Evolutionary conservation across 2,888 invertebrate genomes (phyloP).

Genomic region (Melikaiella ostensackeni): DNA sequence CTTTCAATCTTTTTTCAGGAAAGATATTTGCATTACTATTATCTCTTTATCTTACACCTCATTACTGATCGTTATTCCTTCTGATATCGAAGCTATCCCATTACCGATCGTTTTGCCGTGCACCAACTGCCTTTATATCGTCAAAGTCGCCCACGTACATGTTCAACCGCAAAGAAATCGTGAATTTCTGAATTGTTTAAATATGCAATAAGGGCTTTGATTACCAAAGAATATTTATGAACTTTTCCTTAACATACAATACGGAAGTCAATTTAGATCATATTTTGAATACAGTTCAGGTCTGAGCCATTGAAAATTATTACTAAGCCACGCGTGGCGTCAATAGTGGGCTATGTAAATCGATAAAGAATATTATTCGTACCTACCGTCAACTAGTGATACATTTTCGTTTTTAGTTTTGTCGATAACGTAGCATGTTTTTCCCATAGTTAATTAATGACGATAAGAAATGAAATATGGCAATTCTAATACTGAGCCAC

Average conservation of each 20-base stretch:
- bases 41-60: slow-evolving; percentile 27
- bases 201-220: not conserved
- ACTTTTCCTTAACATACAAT: too few relatives aligned
- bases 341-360: too few relatives aligned
- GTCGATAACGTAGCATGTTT: too few relatives aligned
- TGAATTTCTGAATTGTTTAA: not conserved
- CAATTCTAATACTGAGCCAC: too few relatives aligned
- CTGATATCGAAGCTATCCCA: slow-evolving; percentile 29
- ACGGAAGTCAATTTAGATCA: not conserved
- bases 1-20: not conserved
- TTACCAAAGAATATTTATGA: not conserved
- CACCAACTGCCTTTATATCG: slow-evolving; percentile 9
- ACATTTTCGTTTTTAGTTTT: too few relatives aligned
- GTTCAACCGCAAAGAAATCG: not conserved
- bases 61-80: slow-evolving; percentile 42
- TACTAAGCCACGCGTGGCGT: too few relatives aligned
- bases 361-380: too few relatives aligned
- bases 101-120: slow-evolving; percentile 4
- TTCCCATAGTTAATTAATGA: too few relatives aligned
- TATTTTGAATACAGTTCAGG: too few relatives aligned
- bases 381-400: too few relatives aligned
- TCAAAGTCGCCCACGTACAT: slow-evolving; percentile 11
- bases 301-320: too few relatives aligned
- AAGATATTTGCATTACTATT: slow-evolving; percentile 23
- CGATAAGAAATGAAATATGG: too few relatives aligned